A percentile compares a stretch with the other conserved stretches of the same genome.
These are phyloP conservation scores for Sebastolobus altivelis DNA, from an alignment of 2,797 vertebrate genomes.

Conservation along the genomic window DNA sequence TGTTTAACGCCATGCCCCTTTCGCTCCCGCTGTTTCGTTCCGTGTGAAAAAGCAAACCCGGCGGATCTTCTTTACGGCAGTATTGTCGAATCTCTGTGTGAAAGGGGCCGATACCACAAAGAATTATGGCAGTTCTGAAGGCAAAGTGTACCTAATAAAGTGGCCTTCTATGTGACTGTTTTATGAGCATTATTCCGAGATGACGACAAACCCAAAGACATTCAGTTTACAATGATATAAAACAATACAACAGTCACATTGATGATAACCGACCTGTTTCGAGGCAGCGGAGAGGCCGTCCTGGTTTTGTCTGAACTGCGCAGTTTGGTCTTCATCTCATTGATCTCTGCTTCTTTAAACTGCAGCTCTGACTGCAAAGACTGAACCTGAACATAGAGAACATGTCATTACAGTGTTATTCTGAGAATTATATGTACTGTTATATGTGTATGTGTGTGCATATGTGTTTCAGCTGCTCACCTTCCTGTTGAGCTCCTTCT, in stretches of 20 bases:
- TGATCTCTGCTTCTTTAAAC: slow-evolving; percentile 98
- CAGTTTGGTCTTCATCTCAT: slow-evolving; percentile 90
- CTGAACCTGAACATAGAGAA: slow-evolving; percentile 86
- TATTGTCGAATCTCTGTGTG: no score
- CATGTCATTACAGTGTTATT: neutral
- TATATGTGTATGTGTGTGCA: neutral
- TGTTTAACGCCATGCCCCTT: no score
- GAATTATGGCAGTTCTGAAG: no score
- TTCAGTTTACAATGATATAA: neutral
- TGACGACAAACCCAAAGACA: neutral
- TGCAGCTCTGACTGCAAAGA: slow-evolving; percentile 93
- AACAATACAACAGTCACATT: neutral
- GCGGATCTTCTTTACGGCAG: no score
- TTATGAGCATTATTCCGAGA: no score
- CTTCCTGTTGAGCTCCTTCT: slow-evolving; percentile 93
- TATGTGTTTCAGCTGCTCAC: slow-evolving; percentile 66
- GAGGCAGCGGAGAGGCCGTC: slow-evolving; percentile 63
- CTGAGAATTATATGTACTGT: neutral
- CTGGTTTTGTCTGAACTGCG: slow-evolving; percentile 86
- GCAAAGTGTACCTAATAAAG: no score
- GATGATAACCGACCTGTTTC: slow-evolving; percentile 81
- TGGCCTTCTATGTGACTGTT: no score
- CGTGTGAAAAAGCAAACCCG: no score
- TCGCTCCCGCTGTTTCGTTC: no score
- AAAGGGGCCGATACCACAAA: no score